Conservation (phyloP, 2,888 invertebrate species). For the Heliconius sara region DNA sequence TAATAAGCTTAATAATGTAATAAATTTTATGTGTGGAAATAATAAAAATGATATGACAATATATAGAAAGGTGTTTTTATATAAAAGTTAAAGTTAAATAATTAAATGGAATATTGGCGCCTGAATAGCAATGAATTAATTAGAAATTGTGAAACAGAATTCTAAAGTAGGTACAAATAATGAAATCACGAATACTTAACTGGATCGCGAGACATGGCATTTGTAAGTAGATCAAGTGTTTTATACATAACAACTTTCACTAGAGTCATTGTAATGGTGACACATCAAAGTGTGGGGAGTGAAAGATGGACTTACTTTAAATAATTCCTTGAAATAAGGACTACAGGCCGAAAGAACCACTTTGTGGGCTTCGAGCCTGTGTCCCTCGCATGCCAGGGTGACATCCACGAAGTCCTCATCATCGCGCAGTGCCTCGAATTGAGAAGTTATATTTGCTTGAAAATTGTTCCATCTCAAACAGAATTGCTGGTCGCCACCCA, state of each 20-base stretch:
- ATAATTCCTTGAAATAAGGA: conserved; percentile 93
- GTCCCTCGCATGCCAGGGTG: conserved; percentile 93
- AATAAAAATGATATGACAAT: conserved; percentile 28
- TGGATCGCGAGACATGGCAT: conserved; percentile 84
- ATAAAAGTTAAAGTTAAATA: conserved; percentile 1
- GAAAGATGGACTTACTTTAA: conserved; percentile 89
- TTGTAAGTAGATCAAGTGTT: conserved; percentile 85
- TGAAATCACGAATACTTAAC: conserved; percentile 84
- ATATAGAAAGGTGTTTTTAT: conserved; percentile 33
- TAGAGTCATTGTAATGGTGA: conserved; percentile 85
- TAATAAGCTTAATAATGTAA: conserved; percentile 22
- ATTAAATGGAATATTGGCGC: conserved; percentile 48
- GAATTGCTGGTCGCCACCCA: conserved; percentile 91
- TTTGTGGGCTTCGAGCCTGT: conserved; percentile 92
- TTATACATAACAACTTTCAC: conserved; percentile 85
- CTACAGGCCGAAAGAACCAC: conserved; percentile 93
- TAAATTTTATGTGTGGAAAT: conserved; percentile 21
- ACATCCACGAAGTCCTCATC: conserved; percentile 95
- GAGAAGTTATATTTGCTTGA: conserved; percentile 93
- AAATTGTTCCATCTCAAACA: conserved; percentile 96
- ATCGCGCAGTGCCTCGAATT: conserved; percentile 92
- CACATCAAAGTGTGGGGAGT: conserved; percentile 84
- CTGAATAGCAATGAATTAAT: conserved; percentile 78
- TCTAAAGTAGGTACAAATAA: conserved; percentile 82
- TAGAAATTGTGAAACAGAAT: conserved; percentile 83